Base-by-base conservation (phyloP, 2,113 vertebrate genomes). In the Pseudopodoces humilis region DNA sequence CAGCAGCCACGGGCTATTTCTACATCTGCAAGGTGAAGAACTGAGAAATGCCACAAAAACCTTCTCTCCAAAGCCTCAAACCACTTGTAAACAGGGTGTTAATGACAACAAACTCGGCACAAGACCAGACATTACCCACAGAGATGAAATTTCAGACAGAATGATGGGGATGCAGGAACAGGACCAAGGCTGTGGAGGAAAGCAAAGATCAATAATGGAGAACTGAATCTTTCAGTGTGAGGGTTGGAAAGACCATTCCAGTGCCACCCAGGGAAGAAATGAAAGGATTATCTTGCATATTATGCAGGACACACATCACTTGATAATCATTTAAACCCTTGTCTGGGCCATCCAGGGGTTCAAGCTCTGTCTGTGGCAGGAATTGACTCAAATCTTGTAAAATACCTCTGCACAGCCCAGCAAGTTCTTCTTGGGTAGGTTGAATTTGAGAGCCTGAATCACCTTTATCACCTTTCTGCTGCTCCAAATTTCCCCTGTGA, bases 181-280 rank as follows among this genome's bases (percentile, higher is more conserved):
- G 23, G 23, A 83, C 27, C 56, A 13, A 50, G 62, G 33, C 33
- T 33, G 11, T 3, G 3, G 0, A 4, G 20, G 12, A 49, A 78
- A 84, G 35, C 17, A 55, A 60, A 75, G 69, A 33, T 3, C 5
- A 3, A 0, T 7, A 49, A 31, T 0, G 3, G 16, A 28, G 2
- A 4, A 17, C 22, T 46, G 37, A 11, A 14, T 58, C 19, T 87
- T 90, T 55, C 24, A 3, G 1, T 37, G 9, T 18, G 7, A 62
- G 25, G 59, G 23, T 4, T 49, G 43, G 37, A 30, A 87, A 85
- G 8, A 22, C 4, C 13, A 27, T 67, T 65, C 16, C 56, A 39
- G 41, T 27, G 46, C 16, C 30, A 79, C 2, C 19, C n/a, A 53
- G 12, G 50, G 28, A 62, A 78, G n/a, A 52, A 86, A 81, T 13